phyloP scores from a whole-genome alignment of 2,797 vertebrate genomes.

The Anniella stebbinsi region DNA sequence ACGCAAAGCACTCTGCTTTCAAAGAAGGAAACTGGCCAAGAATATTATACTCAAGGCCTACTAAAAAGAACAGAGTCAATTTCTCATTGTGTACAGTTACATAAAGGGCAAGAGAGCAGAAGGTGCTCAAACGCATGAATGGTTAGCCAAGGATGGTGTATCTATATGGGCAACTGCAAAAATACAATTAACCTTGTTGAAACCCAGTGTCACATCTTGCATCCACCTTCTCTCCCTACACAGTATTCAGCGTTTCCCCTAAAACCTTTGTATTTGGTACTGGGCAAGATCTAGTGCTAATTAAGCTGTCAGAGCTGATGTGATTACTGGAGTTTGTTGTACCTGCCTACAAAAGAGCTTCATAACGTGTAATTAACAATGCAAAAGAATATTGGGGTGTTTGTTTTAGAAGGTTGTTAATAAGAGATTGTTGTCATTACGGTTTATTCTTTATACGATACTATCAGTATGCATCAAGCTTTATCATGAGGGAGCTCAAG shows the following conservation, averaged over 20 bases:
- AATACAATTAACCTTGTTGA: constrained; percentile 13
- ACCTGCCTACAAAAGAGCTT: neutral
- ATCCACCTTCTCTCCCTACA: neutral
- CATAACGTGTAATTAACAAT: fast-evolving
- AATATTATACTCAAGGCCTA: neutral
- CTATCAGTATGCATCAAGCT: neutral
- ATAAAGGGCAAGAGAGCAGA: neutral
- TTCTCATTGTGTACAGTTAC: neutral
- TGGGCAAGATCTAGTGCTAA: neutral
- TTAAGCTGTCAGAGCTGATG: neutral
- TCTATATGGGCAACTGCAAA: neutral
- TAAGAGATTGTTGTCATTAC: constrained; percentile 1
- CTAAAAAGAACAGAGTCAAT: neutral
- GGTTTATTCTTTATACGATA: neutral
- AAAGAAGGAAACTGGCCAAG: constrained; percentile 11
- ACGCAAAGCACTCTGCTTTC: neutral
- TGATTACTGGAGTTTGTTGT: constrained; percentile 16
- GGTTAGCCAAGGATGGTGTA: neutral
- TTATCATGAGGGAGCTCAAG: neutral
- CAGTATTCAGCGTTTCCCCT: neutral
- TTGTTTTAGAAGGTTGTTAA: neutral
- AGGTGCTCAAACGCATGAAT: neutral
- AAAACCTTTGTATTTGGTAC: neutral
- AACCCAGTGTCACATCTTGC: neutral
- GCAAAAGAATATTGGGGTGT: fast-evolving